Conservation (phyloP, 1,140 invertebrate genomes). For the Bombus difficillimus region DNA sequence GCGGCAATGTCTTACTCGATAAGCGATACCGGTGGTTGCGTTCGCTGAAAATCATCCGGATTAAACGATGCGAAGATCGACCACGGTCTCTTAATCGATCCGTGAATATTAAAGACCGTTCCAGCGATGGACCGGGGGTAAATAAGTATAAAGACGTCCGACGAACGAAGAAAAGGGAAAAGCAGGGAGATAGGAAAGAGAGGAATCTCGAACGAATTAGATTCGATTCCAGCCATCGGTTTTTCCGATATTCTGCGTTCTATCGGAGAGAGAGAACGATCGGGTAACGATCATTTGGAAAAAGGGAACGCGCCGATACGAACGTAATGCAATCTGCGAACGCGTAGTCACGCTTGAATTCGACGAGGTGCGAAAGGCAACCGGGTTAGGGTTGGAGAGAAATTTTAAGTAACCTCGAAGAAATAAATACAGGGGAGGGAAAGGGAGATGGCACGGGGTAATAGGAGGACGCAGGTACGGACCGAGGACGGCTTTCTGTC, state of each 20-base stretch:
- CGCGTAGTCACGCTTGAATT: slow-evolving; percentile 27
- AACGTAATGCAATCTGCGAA: slow-evolving; percentile 42
- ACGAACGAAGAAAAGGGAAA: background rate
- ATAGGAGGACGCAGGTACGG: background rate
- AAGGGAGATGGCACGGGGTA: too few relatives aligned
- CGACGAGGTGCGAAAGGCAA: slow-evolving; percentile 9
- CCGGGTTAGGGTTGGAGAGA: background rate
- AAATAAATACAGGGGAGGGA: background rate
- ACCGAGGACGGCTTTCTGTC: slow-evolving; percentile 16
- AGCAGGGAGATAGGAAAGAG: too few relatives aligned
- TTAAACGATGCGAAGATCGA: too few relatives aligned
- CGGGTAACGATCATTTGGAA: slow-evolving; percentile 25
- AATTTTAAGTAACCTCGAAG: slow-evolving; percentile 41
- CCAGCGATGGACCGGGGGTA: too few relatives aligned
- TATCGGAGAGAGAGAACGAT: slow-evolving; percentile 16
- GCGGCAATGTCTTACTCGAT: slow-evolving; percentile 1
- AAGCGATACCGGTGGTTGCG: background rate
- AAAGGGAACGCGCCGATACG: slow-evolving; percentile 33
- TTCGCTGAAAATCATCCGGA: background rate
- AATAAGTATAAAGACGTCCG: slow-evolving; percentile 6
- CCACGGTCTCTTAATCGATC: background rate
- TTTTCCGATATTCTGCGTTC: slow-evolving; percentile 52
- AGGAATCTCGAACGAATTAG: slow-evolving; percentile 33
- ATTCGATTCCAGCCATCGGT: slow-evolving; percentile 23
- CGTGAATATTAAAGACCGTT: background rate